Evolutionary conservation across 2,113 vertebrate species (phyloP).

Genomic region (Centropus unirufus): DNA sequence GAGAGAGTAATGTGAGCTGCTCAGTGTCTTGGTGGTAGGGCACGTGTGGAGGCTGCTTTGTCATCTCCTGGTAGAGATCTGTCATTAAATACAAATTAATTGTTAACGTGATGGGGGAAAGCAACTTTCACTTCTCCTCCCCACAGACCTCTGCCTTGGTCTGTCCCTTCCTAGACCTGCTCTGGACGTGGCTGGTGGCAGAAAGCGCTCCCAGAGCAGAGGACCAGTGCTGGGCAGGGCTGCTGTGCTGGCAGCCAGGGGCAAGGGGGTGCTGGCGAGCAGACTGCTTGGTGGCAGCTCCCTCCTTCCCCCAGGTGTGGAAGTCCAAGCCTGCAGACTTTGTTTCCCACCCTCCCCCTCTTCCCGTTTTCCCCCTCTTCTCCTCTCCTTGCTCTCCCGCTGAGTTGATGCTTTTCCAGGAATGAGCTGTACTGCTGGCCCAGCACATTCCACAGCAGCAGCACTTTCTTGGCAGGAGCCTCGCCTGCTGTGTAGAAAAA

Average conservation of each 20-base stretch:
- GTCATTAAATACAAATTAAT: conserved; percentile 12
- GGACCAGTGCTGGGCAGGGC: neutral
- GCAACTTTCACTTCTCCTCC: neutral
- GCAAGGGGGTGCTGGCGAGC: neutral
- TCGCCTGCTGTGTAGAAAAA: conserved; percentile 44
- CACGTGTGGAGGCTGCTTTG: neutral
- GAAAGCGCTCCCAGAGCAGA: neutral
- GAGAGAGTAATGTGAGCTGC: neutral
- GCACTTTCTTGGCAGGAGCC: conserved; percentile 62
- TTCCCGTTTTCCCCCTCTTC: conserved; percentile 22
- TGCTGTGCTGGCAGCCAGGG: neutral
- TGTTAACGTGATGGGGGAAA: neutral
- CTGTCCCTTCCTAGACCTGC: neutral
- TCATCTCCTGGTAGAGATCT: neutral
- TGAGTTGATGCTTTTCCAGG: conserved; percentile 75
- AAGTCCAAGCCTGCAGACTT: neutral
- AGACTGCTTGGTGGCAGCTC: neutral
- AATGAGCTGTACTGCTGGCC: conserved; percentile 72
- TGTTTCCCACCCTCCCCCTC: conserved; percentile 57
- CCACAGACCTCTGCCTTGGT: neutral
- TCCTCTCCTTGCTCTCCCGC: conserved; percentile 55
- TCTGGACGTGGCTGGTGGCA: neutral
- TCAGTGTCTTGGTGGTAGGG: neutral
- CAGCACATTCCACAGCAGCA: conserved; percentile 74
- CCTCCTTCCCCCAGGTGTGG: conserved; percentile 33